These are phyloP conservation scores for Poeciliopsis turrubarensis DNA, from an alignment of 2,113 vertebrate species.

Conservation along the genomic window DNA sequence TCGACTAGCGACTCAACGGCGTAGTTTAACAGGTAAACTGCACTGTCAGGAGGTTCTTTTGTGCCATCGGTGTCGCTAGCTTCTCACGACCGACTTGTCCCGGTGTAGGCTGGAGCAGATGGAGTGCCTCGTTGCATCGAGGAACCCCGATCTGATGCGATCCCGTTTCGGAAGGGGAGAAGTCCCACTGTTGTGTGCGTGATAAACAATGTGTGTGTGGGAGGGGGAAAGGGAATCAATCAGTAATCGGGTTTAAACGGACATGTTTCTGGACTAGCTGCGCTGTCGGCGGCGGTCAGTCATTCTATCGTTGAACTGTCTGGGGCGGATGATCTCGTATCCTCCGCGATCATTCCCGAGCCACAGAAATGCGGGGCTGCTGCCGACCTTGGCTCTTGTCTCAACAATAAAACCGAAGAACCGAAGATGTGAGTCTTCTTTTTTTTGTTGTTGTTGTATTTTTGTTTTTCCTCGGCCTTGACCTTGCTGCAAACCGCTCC, in stretches of 20 bases:
- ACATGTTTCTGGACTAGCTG: conserved; percentile 8
- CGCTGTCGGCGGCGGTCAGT: conserved; percentile 47
- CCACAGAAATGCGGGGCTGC: conserved; percentile 32
- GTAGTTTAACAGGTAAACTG: conserved; percentile 52
- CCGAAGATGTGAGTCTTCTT: conserved; percentile 24
- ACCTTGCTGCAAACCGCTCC: conserved; percentile 76
- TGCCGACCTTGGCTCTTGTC: conserved; percentile 58
- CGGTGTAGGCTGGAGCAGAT: conserved; percentile 26
- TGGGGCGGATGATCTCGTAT: conserved; percentile 73
- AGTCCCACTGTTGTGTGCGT: conserved; percentile 26
- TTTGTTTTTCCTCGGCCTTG: conserved; percentile 40
- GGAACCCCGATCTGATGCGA: not conserved
- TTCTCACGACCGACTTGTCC: conserved; percentile 41
- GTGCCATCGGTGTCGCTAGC: conserved; percentile 36
- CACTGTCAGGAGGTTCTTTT: conserved; percentile 62
- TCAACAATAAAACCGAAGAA: conserved; percentile 33
- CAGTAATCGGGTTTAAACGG: conserved; percentile 40
- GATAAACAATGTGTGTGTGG: not conserved
- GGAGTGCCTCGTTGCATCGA: not conserved
- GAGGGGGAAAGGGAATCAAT: not conserved
- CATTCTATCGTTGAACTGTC: conserved; percentile 55
- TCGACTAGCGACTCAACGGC: conserved; percentile 10
- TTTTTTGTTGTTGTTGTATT: too few relatives aligned
- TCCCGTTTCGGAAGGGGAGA: not conserved
- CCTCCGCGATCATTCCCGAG: conserved; percentile 34